Evolutionary conservation across 92 coral and sea anemone genomes (phyloP).

Genomic region (Porites lobata): DNA sequence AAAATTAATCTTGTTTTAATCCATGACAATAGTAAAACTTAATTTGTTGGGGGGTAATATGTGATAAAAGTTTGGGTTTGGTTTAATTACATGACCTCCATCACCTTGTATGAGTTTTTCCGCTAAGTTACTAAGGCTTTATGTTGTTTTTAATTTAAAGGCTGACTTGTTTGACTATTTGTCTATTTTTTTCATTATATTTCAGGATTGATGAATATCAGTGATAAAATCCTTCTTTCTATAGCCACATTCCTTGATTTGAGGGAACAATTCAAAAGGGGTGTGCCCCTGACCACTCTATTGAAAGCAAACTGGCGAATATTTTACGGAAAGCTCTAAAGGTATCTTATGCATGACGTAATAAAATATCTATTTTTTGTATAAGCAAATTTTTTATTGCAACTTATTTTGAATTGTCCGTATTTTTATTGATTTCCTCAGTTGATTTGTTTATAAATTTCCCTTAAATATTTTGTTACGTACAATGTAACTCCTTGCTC

Average conservation of each 20-base stretch:
- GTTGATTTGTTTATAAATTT: constrained; percentile 1
- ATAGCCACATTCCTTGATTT: constrained; percentile 19
- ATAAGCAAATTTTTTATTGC: not conserved
- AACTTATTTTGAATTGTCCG: not conserved
- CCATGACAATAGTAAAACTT: constrained; percentile 6
- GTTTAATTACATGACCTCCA: not conserved
- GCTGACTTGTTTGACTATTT: not conserved
- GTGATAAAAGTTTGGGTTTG: not conserved
- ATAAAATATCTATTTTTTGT: not conserved
- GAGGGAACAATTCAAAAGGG: constrained; percentile 34
- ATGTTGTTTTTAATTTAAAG: not conserved
- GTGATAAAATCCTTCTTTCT: constrained; percentile 38
- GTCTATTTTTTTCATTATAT: not conserved
- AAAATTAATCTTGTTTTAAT: not conserved
- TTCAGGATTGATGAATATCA: constrained; percentile 23
- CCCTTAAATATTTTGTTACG: not conserved
- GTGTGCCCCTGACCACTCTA: constrained; percentile 31
- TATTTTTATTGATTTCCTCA: not conserved
- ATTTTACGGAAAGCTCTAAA: not conserved
- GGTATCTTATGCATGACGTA: not conserved
- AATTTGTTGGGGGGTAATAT: not conserved
- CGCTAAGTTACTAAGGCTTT: constrained; percentile 3
- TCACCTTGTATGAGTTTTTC: not conserved
- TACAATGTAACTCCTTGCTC: not conserved
- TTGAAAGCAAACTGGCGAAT: constrained; percentile 25